Evolutionary conservation across 2,797 vertebrate species (phyloP).

Genomic region (Balearica regulorum): DNA sequence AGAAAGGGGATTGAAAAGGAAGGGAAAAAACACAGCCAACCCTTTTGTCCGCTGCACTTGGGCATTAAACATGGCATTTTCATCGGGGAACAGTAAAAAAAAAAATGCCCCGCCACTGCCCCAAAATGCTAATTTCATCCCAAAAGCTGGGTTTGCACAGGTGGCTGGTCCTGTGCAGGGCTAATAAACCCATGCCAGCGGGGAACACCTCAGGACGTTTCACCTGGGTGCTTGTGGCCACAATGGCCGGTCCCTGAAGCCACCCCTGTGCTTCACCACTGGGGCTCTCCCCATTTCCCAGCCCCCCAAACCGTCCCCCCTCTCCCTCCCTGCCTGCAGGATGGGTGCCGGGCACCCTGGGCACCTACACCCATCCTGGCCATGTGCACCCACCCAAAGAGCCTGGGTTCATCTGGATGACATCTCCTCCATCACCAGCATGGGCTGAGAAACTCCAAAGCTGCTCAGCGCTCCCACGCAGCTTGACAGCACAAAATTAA

Average conservation of each 20-base stretch:
- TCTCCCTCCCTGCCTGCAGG: not conserved
- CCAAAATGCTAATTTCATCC: not conserved
- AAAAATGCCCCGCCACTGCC: not conserved
- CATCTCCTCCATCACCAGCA: not conserved
- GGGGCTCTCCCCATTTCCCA: not conserved
- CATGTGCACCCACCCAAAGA: rapidly evolving
- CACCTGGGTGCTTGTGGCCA: not conserved
- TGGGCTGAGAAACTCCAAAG: not conserved
- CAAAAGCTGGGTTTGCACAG: not conserved
- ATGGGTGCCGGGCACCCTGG: not conserved
- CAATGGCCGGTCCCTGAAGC: not conserved
- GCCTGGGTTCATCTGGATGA: not conserved
- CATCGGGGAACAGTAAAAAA: not conserved
- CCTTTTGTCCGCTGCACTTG: not conserved
- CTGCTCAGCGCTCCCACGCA: not conserved
- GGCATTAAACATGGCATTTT: not conserved
- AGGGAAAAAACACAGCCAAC: not conserved
- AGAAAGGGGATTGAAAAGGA: conserved; percentile 14
- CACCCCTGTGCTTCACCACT: rapidly evolving
- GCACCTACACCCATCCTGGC: not conserved
- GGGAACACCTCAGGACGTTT: not conserved
- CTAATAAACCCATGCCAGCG: not conserved
- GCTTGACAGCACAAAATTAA: not conserved
- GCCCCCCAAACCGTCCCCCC: not conserved
- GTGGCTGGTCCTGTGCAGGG: not conserved